A percentile compares a stretch with the other conserved stretches of the same genome.
Evolutionary conservation across 2,113 vertebrate species (phyloP).

Genomic region (Heterotilapia buettikoferi): DNA sequence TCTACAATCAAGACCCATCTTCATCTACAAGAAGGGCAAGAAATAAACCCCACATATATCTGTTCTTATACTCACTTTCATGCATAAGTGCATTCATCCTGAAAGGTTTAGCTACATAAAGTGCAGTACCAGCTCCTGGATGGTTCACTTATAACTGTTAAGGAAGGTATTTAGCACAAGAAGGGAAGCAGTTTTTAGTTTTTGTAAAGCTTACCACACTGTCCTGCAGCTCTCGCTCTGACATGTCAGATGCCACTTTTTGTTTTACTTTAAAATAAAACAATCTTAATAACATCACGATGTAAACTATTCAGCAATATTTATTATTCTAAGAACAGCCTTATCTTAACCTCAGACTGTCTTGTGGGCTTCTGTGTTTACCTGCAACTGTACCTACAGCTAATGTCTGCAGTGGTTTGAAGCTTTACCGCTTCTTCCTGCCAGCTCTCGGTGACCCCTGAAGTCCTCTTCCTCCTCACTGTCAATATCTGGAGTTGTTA

Average conservation of each 20-base stretch:
- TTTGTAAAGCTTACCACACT: not conserved
- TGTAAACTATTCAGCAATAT: not conserved
- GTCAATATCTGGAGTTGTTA: slow-evolving; percentile 48
- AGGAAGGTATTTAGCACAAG: not conserved
- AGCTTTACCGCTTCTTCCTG: not conserved
- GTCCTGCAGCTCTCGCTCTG: not conserved
- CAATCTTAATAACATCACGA: not conserved
- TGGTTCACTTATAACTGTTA: not conserved
- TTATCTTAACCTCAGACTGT: not conserved
- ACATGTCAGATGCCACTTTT: not conserved
- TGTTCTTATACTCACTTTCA: not conserved
- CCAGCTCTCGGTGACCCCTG: slow-evolving; percentile 15
- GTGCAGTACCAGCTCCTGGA: not conserved
- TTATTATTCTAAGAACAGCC: not conserved
- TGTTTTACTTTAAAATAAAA: not conserved
- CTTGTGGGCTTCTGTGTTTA: not conserved
- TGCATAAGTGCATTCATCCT: not conserved
- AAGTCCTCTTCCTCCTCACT: slow-evolving; percentile 25
- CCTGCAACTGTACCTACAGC: not conserved
- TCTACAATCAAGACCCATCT: not conserved
- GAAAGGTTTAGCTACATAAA: not conserved
- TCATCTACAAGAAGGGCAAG: not conserved
- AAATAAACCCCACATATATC: no score
- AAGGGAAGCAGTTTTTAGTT: not conserved
- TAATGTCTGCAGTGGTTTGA: not conserved